Conservation (phyloP, 2,113 vertebrate species). For the Chlorocebus sabaeus region DNA sequence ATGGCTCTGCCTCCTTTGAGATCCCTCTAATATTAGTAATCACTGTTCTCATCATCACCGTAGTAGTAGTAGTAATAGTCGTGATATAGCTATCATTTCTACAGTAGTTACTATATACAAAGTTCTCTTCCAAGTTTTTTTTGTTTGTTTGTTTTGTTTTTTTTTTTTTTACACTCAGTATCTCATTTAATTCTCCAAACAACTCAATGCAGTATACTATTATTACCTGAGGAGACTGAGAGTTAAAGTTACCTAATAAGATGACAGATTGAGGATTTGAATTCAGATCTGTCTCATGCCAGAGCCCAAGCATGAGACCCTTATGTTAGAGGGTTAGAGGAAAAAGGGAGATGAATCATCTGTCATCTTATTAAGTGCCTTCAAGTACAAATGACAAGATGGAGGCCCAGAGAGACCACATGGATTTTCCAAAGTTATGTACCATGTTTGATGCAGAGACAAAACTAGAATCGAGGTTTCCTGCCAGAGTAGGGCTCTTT, state of each 20-base stretch:
- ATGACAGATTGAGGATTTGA: not conserved
- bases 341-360: not conserved
- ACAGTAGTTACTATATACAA: not conserved
- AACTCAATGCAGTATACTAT: not conserved
- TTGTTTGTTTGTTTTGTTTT: no score
- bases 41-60: not conserved
- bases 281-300: not conserved
- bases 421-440: not conserved
- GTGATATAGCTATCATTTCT: not conserved
- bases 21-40: not conserved
- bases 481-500: not conserved
- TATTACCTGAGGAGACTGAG: not conserved
- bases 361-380: not conserved
- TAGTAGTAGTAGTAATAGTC: not conserved
- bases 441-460: not conserved
- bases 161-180: not conserved
- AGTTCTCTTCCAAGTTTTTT: not conserved
- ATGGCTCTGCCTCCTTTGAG: not conserved
- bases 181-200: slow-evolving; percentile 1
- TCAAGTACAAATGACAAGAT: slow-evolving; percentile 11
- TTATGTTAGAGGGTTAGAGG: not conserved
- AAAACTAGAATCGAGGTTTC: not conserved
- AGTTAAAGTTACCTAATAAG: not conserved
- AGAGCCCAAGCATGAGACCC: not conserved
- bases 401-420: not conserved